phyloP scores from a whole-genome alignment of 2,113 vertebrate genomes.

The Chlorodrepanis virens region DNA sequence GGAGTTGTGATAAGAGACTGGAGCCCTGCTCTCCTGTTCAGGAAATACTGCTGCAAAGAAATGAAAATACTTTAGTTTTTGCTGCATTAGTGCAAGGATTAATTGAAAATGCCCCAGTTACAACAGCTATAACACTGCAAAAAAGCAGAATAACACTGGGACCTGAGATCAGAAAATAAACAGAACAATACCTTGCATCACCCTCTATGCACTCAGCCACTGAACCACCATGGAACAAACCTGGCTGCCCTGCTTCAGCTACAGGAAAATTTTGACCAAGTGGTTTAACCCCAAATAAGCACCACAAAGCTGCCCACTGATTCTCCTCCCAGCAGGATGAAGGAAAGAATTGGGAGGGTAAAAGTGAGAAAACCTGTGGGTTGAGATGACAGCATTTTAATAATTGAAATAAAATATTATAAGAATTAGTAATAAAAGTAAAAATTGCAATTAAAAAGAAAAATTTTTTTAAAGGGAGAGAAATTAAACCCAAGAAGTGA shows the following conservation, averaged over 20 bases:
- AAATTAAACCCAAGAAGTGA: background rate
- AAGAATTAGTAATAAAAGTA: background rate
- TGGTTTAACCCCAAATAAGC: background rate
- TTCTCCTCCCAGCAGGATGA: background rate
- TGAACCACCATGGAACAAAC: background rate
- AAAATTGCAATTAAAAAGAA: background rate
- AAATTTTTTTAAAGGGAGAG: background rate
- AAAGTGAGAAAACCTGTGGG: background rate
- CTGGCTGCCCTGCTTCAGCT: background rate
- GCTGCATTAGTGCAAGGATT: background rate
- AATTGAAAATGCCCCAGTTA: background rate
- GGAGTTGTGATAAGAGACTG: background rate
- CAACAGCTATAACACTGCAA: background rate
- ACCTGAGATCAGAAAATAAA: background rate
- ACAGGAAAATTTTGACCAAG: rapidly evolving
- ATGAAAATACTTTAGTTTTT: background rate
- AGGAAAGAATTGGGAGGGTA: background rate
- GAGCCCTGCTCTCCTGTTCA: background rate
- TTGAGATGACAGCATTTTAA: background rate
- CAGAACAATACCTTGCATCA: background rate
- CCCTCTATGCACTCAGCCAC: background rate
- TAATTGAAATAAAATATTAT: background rate
- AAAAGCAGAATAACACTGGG: background rate
- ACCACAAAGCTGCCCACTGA: background rate
- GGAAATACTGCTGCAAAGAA: background rate